Evolutionary conservation across 2,888 invertebrate genomes (phyloP).

Genomic region (Parnassius mnemosyne): DNA sequence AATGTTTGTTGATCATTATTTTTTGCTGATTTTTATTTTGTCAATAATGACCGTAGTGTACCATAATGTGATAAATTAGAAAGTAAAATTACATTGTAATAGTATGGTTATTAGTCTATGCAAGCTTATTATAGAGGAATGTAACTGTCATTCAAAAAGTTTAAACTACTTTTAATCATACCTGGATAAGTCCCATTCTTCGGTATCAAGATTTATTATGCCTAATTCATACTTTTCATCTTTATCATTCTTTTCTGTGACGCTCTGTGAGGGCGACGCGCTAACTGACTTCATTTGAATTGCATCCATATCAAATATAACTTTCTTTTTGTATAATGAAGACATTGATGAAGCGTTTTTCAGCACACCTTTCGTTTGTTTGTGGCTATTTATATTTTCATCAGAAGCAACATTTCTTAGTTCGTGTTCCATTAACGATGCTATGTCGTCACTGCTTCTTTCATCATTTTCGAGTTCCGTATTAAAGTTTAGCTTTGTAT

Average conservation of each 20-base stretch:
- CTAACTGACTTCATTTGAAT: conserved; percentile 77
- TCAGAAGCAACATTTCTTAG: conserved; percentile 48
- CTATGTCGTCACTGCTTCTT: conserved; percentile 50
- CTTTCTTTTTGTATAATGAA: conserved; percentile 82
- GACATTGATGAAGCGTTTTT: conserved; percentile 79
- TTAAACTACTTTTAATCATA: conserved; percentile 31
- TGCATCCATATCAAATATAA: conserved; percentile 82
- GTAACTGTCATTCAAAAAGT: background rate
- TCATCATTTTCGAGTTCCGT: conserved; percentile 33
- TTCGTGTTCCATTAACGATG: conserved; percentile 46
- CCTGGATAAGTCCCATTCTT: conserved; percentile 80
- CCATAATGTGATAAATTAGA: too few relatives aligned
- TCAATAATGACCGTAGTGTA: too few relatives aligned
- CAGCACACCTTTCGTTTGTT: conserved; percentile 78
- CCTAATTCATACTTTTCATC: conserved; percentile 64
- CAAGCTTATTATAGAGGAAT: too few relatives aligned
- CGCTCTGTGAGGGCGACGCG: conserved; percentile 75
- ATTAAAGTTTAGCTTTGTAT: conserved; percentile 9
- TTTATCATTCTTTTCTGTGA: conserved; percentile 63
- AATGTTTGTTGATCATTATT: too few relatives aligned
- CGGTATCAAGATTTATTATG: conserved; percentile 66
- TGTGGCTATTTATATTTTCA: conserved; percentile 46
- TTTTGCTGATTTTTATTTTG: too few relatives aligned
- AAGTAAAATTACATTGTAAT: too few relatives aligned
- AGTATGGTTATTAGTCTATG: too few relatives aligned